Evolutionary conservation across 2,113 vertebrate genomes (phyloP).

Genomic region (Ariopsis seemanni): DNA sequence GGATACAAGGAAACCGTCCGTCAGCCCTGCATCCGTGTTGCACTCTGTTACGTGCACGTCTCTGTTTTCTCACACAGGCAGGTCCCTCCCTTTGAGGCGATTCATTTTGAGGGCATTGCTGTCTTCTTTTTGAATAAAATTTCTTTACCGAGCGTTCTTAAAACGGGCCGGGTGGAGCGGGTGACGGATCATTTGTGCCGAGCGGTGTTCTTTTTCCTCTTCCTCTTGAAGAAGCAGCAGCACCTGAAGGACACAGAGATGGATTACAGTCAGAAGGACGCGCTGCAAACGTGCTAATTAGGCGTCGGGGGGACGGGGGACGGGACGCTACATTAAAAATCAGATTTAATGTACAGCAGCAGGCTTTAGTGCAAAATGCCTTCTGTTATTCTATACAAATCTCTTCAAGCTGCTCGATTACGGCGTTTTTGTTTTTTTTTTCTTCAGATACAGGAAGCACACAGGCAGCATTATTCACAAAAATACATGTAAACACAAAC

Average conservation of each 20-base stretch:
- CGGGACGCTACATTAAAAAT: constrained; percentile 4
- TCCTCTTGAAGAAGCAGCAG: constrained; percentile 99
- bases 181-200: constrained; percentile 89
- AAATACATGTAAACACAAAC: constrained; percentile 20
- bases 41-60: constrained; percentile 53
- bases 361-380: constrained; percentile 12
- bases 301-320: background rate
- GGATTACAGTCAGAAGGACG: background rate
- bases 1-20: constrained; percentile 50
- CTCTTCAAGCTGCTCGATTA: background rate
- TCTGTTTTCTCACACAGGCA: constrained; percentile 25
- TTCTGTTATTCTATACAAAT: background rate
- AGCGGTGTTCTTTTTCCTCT: constrained; percentile 96
- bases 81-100: constrained; percentile 53
- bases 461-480: constrained; percentile 13
- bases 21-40: constrained; percentile 24
- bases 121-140: constrained; percentile 44
- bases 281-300: background rate
- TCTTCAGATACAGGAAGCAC: background rate
- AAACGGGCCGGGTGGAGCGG: constrained; percentile 34
- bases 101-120: constrained; percentile 56
- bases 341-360: background rate
- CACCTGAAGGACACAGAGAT: constrained; percentile 83
- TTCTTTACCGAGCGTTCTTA: constrained; percentile 48
- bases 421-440: background rate